These are phyloP conservation scores for Periphyllus acericola DNA, from an alignment of 2,888 invertebrate species.

Conservation along the genomic window DNA sequence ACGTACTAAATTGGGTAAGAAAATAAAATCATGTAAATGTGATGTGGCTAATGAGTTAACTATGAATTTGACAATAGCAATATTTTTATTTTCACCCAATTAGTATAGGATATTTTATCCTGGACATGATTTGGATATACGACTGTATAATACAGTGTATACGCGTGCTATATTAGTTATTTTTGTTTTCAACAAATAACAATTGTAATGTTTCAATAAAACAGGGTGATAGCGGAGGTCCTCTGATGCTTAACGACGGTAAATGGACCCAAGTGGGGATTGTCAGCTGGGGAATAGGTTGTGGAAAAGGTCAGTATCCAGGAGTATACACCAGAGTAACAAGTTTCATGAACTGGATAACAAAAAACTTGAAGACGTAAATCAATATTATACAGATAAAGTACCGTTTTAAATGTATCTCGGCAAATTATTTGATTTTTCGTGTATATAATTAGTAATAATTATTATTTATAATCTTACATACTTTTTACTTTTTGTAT, in stretches of 20 bases:
- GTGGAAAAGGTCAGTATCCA: conserved; percentile 90
- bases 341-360: conserved; percentile 85
- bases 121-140: no score
- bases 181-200: not conserved
- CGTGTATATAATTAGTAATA: conserved; percentile 44
- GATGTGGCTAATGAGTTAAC: no score
- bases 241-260: conserved; percentile 81
- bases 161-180: not conserved
- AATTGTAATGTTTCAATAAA: conserved; percentile 62
- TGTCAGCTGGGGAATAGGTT: conserved; percentile 92
- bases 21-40: not conserved
- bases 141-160: no score
- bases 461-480: conserved; percentile 35
- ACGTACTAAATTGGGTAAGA: no score
- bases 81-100: no score
- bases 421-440: conserved; percentile 21
- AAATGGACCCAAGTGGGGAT: conserved; percentile 87
- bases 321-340: conserved; percentile 90
- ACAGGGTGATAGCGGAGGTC: conserved; percentile 90
- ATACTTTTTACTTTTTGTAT: conserved; percentile 44
- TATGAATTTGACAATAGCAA: no score
- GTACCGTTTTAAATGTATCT: conserved; percentile 1
- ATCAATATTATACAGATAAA: not conserved
- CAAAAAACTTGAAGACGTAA: conserved; percentile 77
- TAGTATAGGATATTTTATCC: no score